phyloP scores from a whole-genome alignment of 2,113 vertebrate species.

The Gopherus flavomarginatus region DNA sequence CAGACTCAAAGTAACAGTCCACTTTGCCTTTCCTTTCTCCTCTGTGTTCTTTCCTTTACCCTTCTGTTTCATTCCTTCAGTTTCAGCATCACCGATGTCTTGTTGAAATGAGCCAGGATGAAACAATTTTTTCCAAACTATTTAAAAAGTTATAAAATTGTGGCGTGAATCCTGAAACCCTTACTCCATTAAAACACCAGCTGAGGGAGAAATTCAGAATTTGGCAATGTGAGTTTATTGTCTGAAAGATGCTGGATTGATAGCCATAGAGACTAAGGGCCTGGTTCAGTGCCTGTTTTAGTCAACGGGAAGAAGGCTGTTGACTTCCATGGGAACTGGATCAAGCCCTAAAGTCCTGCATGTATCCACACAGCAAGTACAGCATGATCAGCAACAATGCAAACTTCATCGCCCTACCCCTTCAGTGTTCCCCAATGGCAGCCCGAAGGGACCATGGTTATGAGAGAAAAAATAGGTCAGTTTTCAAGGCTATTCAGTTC shows the following conservation, averaged over 20 bases:
- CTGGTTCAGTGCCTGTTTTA: neutral
- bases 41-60: neutral
- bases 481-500: neutral
- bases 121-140: neutral
- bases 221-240: neutral
- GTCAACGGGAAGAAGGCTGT: neutral
- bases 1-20: neutral
- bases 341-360: neutral
- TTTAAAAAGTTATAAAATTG: rapidly evolving
- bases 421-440: rapidly evolving
- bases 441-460: neutral
- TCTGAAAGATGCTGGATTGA: neutral
- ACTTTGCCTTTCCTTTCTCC: neutral
- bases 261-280: neutral
- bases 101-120: neutral
- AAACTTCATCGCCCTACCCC: neutral
- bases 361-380: neutral
- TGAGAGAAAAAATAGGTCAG: rapidly evolving
- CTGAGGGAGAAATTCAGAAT: neutral
- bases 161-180: neutral
- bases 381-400: rapidly evolving
- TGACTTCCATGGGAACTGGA: neutral
- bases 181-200: neutral
- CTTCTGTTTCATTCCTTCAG: neutral
- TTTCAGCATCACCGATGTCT: neutral